Evolutionary conservation across 2,797 vertebrate genomes (phyloP), one percentile per base, ranked within the genome.

Genomic region (Myiotriccus ornatus): DNA sequence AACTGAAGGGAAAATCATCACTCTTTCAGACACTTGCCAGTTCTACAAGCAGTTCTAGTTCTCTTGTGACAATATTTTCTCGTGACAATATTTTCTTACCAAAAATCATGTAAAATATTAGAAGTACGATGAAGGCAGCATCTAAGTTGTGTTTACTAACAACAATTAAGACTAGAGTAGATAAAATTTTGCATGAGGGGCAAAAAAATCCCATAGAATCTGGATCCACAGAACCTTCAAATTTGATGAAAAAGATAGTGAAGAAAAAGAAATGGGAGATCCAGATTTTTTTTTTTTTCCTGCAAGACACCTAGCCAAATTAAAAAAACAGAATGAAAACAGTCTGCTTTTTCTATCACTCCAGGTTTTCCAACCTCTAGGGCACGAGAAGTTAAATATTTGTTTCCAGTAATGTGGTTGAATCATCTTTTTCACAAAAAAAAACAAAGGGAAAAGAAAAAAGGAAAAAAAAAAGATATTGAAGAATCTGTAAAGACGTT

Each of bases 171-270:
- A 9, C 4, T 30, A 24, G 32, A 67, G 37, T 7, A 82, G 17
- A n/a, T 23, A 27, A 62, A 39, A 19, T 19, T 64, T 76, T 69
- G 1, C 20, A 46, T 25, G 14, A 77, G 3, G 5, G 7, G 3
- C 11, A 43, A 79, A 82, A 41, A 4, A 0, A 0, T 2, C 20
- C 3, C 6, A 4, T 19, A 50, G 68, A 35, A 28, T 35, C 23
- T 67, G 14, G 10, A 63, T 65, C 12, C 14, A 32, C 10, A 14
- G 2, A 68, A 5, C 1, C 23, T 43, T 70, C 32, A 55, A 6
- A n/a, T 63, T 21, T 77, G 8, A 49, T n/a, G 12, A 49, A 74
- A 39, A 41, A 62, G 3, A 9, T 50, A 17, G 4, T 41, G 55
- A 81, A 62, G 10, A 64, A 21, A 7, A 59, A 62, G 19, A 78